These are phyloP conservation scores for Boulengeromyrus knoepffleri DNA, from an alignment of 2,113 vertebrate species.

Conservation along the genomic window DNA sequence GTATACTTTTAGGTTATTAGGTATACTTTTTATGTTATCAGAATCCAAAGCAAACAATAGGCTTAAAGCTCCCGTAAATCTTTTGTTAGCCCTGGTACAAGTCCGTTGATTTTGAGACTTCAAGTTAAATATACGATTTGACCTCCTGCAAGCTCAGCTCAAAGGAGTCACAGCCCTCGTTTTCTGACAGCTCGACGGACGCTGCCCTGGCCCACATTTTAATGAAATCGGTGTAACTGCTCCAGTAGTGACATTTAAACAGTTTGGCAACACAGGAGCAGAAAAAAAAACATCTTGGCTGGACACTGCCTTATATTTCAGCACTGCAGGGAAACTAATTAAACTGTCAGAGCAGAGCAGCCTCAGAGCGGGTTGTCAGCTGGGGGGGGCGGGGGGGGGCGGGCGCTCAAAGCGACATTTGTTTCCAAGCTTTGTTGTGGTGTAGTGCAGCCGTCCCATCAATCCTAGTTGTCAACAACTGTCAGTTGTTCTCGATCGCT, in stretches of 20 bases:
- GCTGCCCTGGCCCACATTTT: background rate
- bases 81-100: background rate
- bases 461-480: background rate
- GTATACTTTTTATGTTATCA: background rate
- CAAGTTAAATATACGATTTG: background rate
- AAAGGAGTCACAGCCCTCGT: background rate
- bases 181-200: background rate
- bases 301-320: background rate
- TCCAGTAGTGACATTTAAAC: slow-evolving; percentile 23
- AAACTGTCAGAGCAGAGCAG: background rate
- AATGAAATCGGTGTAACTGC: slow-evolving; percentile 13
- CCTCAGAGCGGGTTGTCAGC: background rate
- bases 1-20: background rate
- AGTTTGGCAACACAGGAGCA: slow-evolving; percentile 9
- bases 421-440: background rate
- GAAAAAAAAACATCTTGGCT: slow-evolving; percentile 5
- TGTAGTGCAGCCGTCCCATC: background rate
- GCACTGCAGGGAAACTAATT: slow-evolving; percentile 18
- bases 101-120: background rate
- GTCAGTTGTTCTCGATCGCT: background rate
- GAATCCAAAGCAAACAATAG: background rate
- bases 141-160: background rate
- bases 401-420: background rate
- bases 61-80: background rate
- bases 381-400: too few relatives aligned